These are phyloP conservation scores for Leptonema lineaticorne DNA, from an alignment of 1,140 invertebrate genomes.

Conservation along the genomic window DNA sequence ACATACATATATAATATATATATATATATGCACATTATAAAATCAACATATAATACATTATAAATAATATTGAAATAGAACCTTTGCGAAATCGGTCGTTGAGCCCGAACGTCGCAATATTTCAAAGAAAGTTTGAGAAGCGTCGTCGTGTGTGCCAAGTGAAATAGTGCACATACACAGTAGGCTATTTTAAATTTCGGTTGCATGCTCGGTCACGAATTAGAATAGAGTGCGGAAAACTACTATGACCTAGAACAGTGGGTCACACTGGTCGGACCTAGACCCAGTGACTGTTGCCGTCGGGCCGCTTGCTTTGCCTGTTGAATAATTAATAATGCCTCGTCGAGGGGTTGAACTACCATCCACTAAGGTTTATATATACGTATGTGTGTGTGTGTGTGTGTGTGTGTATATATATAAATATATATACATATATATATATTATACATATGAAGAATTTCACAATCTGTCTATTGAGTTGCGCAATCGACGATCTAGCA, in stretches of 20 bases:
- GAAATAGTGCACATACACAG: neutral
- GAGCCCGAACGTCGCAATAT: neutral
- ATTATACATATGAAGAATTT: no score
- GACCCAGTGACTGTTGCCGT: constrained; percentile 34
- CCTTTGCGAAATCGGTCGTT: no score
- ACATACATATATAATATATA: no score
- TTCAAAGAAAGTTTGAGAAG: no score
- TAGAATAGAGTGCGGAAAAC: constrained; percentile 30
- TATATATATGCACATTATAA: no score
- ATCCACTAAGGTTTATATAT: no score
- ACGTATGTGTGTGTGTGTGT: no score
- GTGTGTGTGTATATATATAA: neutral
- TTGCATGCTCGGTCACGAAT: constrained; percentile 13
- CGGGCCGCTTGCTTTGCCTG: constrained; percentile 29
- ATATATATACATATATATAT: neutral
- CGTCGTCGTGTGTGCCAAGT: neutral
- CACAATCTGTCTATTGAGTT: no score
- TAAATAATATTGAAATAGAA: no score
- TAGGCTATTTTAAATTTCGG: constrained; percentile 10
- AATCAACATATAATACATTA: no score
- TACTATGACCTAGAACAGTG: constrained; percentile 33
- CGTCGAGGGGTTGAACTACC: constrained; percentile 6
- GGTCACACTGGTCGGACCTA: constrained; percentile 34
- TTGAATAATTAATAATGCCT: constrained; percentile 40
- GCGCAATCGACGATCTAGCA: no score